Percentiles rank a stretch among this genome's conserved stretches.
Evolutionary conservation across 1,140 invertebrate species (phyloP).

Genomic region (Diabrotica virgifera): DNA sequence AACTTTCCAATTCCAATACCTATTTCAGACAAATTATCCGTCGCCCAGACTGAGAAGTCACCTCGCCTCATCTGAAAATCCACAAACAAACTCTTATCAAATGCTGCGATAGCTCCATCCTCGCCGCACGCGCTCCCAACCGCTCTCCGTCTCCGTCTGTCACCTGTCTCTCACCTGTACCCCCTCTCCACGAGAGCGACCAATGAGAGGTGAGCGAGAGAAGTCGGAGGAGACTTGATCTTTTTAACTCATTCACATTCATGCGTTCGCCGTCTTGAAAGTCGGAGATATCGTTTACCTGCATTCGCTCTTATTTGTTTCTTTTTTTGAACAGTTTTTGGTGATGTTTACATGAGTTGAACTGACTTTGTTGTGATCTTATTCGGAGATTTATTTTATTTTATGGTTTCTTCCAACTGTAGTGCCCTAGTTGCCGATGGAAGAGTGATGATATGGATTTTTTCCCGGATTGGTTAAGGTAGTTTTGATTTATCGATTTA

Average conservation of each 20-base stretch:
- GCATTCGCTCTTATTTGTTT: conserved; percentile 13
- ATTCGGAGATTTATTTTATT: too few relatives aligned
- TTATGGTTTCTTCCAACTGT: too few relatives aligned
- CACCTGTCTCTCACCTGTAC: conserved; percentile 34
- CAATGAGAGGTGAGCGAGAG: conserved; percentile 25
- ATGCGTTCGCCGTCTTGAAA: conserved; percentile 27
- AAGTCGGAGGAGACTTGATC: conserved; percentile 27
- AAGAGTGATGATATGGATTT: conserved; percentile 22
- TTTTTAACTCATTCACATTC: conserved; percentile 30
- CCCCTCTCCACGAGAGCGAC: conserved; percentile 23
- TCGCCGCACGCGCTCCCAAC: not conserved
- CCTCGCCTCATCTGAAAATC: conserved; percentile 13
- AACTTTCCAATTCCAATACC: conserved; percentile 3
- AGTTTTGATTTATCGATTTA: not conserved
- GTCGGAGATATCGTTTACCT: conserved; percentile 15
- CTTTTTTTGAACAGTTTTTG: conserved; percentile 10
- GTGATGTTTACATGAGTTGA: conserved; percentile 11
- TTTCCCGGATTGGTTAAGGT: conserved; percentile 13
- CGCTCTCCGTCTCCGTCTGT: conserved; percentile 4
- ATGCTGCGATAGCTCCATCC: conserved; percentile 4
- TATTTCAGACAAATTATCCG: conserved; percentile 1
- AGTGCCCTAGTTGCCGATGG: too few relatives aligned
- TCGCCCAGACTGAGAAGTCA: not conserved
- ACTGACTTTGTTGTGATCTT: conserved; percentile 4
- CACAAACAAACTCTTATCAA: conserved; percentile 6